Evolutionary conservation across 2,888 invertebrate species (phyloP), one percentile per base, ranked within the genome.

Genomic region (Acanthococcus lagerstroemiae): DNA sequence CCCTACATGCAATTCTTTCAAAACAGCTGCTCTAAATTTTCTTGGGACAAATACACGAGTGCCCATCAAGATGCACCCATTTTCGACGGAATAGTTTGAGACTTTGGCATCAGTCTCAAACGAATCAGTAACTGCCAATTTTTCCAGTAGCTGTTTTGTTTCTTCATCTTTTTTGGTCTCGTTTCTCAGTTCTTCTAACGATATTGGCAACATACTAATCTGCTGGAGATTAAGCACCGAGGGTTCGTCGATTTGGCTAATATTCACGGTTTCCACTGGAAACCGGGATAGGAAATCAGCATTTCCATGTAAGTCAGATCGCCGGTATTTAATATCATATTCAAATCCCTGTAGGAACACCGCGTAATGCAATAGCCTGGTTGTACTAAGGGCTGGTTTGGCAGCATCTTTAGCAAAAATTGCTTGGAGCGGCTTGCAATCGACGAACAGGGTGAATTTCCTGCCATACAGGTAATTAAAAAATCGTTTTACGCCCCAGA

Each of bases 341-440:
- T 72, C 69, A 68, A 76, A 77, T 2, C 71, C 74, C 2, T 74
- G 71, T 45, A 77, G 67, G 3, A 67, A 61, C 1, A 61, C 7
- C 1, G 61, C 67, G 7, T 67, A 67, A 6, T 50, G 25, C 5
- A 50, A 26, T 24, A 66, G 45, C 52, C 50, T 15, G 2, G 50
- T 27, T 24, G 57, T 52, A 17, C 30, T 37, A 6, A 66, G 22
- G 1, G 25, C 19, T 0, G 66, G 58, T 26, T 67, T 68, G 0
- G 55, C 55, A 17, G 55, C 26, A n/a, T 55, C 15, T n/a, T n/a
- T n/a, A n/a, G n/a, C n/a, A n/a, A n/a, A n/a, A n/a, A n/a, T n/a
- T n/a, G n/a, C n/a, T n/a, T 45, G 55, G 17, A 78, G 68, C 1
- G 78, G 76, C 66, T 75, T 72, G 67, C 77, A 74, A 68, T 77